Conservation (phyloP, 2,113 vertebrate genomes). For the Arenaria interpres region DNA sequence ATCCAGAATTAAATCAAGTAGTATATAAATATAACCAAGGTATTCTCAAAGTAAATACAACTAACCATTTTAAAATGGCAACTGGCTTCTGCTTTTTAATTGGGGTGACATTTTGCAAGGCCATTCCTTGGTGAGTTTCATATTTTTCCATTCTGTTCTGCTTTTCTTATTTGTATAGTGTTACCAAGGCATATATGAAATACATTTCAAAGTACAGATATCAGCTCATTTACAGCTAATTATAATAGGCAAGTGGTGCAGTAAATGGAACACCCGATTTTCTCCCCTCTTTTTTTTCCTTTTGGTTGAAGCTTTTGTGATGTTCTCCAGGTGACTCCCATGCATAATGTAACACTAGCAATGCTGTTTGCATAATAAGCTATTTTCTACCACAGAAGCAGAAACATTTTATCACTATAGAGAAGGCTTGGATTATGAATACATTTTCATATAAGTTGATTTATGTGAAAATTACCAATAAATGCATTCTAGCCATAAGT, state of each 20-base stretch:
- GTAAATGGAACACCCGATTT: conserved; percentile 71
- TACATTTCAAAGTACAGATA: conserved; percentile 75
- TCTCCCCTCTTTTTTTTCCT: conserved; percentile 47
- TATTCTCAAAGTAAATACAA: conserved; percentile 69
- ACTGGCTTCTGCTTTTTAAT: conserved; percentile 59
- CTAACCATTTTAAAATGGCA: conserved; percentile 52
- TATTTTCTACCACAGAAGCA: conserved; percentile 81
- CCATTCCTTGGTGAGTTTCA: conserved; percentile 65
- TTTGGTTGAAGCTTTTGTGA: conserved; percentile 75
- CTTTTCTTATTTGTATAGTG: conserved; percentile 65
- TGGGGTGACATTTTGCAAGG: conserved; percentile 68
- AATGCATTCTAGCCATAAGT: conserved; percentile 79
- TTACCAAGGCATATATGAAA: conserved; percentile 69
- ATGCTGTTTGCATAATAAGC: conserved; percentile 84
- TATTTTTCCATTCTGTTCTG: conserved; percentile 43
- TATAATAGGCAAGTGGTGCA: conserved; percentile 76
- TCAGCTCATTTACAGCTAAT: conserved; percentile 79
- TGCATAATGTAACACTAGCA: conserved; percentile 82
- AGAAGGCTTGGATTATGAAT: conserved; percentile 82
- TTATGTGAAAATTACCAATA: conserved; percentile 84
- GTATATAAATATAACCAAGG: conserved; percentile 55
- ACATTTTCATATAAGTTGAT: conserved; percentile 84
- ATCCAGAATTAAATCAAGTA: conserved; percentile 73
- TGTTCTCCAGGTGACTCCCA: conserved; percentile 82
- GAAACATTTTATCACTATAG: conserved; percentile 83